Evolutionary conservation across 2,888 invertebrate species (phyloP), one percentile per base, ranked within the genome.

Genomic region (Parochlus steinenii): DNA sequence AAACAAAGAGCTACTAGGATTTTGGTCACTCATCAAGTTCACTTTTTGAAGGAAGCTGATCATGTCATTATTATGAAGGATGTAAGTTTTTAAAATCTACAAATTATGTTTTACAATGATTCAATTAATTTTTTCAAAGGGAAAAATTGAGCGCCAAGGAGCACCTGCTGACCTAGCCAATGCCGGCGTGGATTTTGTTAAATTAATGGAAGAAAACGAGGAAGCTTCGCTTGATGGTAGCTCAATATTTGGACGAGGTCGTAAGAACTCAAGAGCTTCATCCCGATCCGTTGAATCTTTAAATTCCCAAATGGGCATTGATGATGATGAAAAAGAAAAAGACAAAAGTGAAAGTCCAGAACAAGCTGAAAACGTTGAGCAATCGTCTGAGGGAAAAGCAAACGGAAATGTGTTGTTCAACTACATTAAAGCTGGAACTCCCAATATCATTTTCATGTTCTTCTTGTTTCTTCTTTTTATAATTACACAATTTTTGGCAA

Each of bases 1-100:
- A 39, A 44, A 14, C 33, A 40, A 30, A 54, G 63, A 12, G 72
- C 74, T 47, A 72, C 74, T 1, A 59, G 72, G 39, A 65, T 81
- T 42, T 61, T 81, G 15, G 74, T 78, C n/a, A 81, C 81, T 0
- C 80, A 82, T 60, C 80, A 81, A 53, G 62, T 78, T 3, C 78
- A 81, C 47, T 73, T 72, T 45, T 51, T 74, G 15, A 65, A 65
- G 37, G 51, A 63, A 42, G 71, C 66, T 3, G 66, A 70, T 50
- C 55, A 62, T 29, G 65, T 74, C 23, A 49, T 72, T 19, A 58
- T 71, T 37, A 46, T 74, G 8, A 63, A 67, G 39, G 65, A 71
- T 48, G 73, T 70, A 57, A 56, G 63, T 48, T 43, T 20, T 16
- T 12, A 23, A 20, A 6, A n/a, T 11, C 4, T 23, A 12, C 2